These are phyloP conservation scores for Itoplectis maculator DNA, from an alignment of 2,888 invertebrate species.

Conservation along the genomic window DNA sequence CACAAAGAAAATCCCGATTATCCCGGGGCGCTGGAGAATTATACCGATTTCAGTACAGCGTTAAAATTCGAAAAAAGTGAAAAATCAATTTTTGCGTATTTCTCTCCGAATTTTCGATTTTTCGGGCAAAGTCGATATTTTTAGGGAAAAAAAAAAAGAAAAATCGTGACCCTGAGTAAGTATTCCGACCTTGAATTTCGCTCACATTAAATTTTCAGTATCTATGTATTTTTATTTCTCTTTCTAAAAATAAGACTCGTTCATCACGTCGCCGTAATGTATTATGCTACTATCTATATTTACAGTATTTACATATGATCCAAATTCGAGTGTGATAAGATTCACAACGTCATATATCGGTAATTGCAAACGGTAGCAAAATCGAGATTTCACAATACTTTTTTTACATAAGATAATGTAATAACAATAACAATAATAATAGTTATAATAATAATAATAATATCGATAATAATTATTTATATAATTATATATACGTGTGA, in stretches of 20 bases:
- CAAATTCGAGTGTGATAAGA: constrained; percentile 39
- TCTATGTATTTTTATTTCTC: too few relatives aligned
- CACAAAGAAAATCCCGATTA: too few relatives aligned
- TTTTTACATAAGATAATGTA: constrained; percentile 29
- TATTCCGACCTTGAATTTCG: too few relatives aligned
- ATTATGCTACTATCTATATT: constrained; percentile 65
- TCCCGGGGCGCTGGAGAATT: too few relatives aligned
- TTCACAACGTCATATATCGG: constrained; percentile 28
- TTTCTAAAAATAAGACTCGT: neutral
- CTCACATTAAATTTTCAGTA: too few relatives aligned
- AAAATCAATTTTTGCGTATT: too few relatives aligned
- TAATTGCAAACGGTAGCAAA: constrained; percentile 53
- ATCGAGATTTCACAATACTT: constrained; percentile 37
- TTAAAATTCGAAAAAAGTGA: too few relatives aligned
- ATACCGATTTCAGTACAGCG: too few relatives aligned
- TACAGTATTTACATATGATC: constrained; percentile 74
- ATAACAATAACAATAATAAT: neutral
- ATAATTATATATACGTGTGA: neutral
- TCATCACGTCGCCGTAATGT: neutral
- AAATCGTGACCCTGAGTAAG: too few relatives aligned
- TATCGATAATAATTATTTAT: neutral
- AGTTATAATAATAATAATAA: neutral
- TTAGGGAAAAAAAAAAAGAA: too few relatives aligned
- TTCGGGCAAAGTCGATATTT: too few relatives aligned
- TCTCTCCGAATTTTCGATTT: too few relatives aligned